Base-by-base conservation (phyloP, 2,888 invertebrate species). In the Cancer borealis region DNA sequence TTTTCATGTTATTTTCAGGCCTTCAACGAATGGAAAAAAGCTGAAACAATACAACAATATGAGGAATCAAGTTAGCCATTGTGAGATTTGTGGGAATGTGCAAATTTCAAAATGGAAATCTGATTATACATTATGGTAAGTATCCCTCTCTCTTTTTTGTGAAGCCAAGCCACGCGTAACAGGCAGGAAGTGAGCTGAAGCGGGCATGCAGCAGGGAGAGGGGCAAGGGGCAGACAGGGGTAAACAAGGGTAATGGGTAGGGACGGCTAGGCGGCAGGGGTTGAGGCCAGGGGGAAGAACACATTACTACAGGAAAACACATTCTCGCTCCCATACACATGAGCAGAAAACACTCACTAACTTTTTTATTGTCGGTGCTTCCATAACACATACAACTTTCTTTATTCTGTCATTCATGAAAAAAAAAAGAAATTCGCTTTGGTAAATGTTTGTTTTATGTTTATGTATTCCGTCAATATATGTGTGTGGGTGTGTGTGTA, bases 311-410 rank as follows among this genome's bases (percentile, higher is more conserved):
- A 66, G n/a, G 66, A n/a, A 66, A 66, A 54, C 39, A 66, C 66
- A 66, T 66, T 66, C 66, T 66, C 66, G 66, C 66, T 66, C 21
- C 66, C 66, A 66, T n/a, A 66, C 66, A 66, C 66, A 66, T n/a
- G 66, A 66, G n/a, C 21, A 66, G 66, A 66, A 66, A 66, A 66
- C 66, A n/a, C 54, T 10, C 21, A n/a, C n/a, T 66, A 17, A 17
- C 17, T 54, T 54, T 14, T 10, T 49, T 49, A 10, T 49, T 49
- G 6, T 66, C 21, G n/a, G 66, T n/a, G n/a, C 66, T n/a, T n/a
- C n/a, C 66, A 66, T n/a, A 66, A 66, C 21, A 66, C 66, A 66
- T n/a, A 6, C 3, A 66, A 66, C 66, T 66, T 66, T 66, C n/a
- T 66, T 66, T 66, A n/a, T 21, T 66, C 66, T 66, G n/a, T n/a